A percentile compares a stretch with the other conserved stretches of the same genome.
Conservation (phyloP, 53 echinoderm and acorn worm species). For the Luidia sarsii region DNA sequence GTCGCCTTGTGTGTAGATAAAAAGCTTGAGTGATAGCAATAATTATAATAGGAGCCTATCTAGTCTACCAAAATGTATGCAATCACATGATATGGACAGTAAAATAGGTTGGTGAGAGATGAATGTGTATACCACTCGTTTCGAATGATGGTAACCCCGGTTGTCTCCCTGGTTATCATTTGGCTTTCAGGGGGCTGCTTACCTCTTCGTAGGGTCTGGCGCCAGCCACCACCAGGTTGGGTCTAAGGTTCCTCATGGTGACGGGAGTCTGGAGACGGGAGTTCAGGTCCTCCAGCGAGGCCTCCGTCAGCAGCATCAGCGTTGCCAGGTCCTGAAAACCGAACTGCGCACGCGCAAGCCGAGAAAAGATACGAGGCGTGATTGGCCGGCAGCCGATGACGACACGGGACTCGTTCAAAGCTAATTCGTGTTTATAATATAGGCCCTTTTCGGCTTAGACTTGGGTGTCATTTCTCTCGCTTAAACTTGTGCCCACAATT, state of each 20-base stretch:
- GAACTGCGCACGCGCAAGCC: conserved; percentile 15
- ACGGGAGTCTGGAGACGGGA: conserved; percentile 65
- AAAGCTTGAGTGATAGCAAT: no score
- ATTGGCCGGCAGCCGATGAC: no score
- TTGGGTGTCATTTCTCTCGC: no score
- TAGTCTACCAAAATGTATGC: not conserved
- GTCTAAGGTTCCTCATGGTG: conserved; percentile 60
- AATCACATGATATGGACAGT: not conserved
- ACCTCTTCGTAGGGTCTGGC: conserved; percentile 67
- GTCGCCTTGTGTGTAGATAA: no score
- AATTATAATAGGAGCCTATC: no score
- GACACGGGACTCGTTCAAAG: no score
- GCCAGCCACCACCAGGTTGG: conserved; percentile 73
- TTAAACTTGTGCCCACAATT: no score
- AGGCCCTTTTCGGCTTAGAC: no score
- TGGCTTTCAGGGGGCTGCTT: no score
- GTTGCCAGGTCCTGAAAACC: conserved; percentile 64
- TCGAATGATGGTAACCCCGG: not conserved
- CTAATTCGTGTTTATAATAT: no score
- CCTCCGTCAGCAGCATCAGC: conserved; percentile 47
- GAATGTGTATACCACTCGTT: not conserved
- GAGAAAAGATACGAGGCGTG: no score
- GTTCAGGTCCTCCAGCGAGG: conserved; percentile 73
- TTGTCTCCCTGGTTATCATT: no score
- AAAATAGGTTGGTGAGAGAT: not conserved